Evolutionary conservation across 2,888 invertebrate genomes (phyloP), one percentile per base, ranked within the genome.

Genomic region (Chrysotoxum bicinctum): DNA sequence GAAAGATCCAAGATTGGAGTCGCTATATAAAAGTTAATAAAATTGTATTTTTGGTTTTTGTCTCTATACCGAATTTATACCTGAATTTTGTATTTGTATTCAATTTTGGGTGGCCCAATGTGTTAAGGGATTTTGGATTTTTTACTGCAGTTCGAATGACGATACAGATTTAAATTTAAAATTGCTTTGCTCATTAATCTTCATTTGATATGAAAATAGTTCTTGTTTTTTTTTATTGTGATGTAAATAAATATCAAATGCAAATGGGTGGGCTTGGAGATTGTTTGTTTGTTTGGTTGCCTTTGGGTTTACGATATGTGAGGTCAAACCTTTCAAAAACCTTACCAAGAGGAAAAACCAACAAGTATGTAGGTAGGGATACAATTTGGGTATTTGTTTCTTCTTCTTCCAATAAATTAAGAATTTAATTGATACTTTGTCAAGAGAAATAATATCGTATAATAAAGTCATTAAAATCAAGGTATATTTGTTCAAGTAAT

Each of bases 71-170:
- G 8, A 1, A 2, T 7, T n/a, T 9, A 7, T 64, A 52, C 68
- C 23, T 52, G 32, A 26, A 69, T 69, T 16, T 43, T 40, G 7
- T 37, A 40, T 23, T 60, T 43, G 21, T 12, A 74, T 75, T 68
- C 32, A 73, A 69, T 68, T 82, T 82, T 68, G 82, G 82, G 82
- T 82, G 82, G 82, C 73, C 82, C 64, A 70, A 48, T 35, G 77
- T 54, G 45, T 76, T 58, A 19, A 50, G 64, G 30, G 23, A 21
- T 23, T 62, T 32, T 26, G 37, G 16, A 50, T 16, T 45, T 32
- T 14, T 40, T 64, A 37, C 14, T 26, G 50, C 23, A 32, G 30
- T 30, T 45, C 32, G 23, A 26, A 40, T 23, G 35, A 52, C 35
- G 50, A 72, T 66, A 64, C 48, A 40, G 82, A 82, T 82, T 82